Base-by-base conservation (phyloP, 2,797 vertebrate species). In the Rhabdomys pumilio region DNA sequence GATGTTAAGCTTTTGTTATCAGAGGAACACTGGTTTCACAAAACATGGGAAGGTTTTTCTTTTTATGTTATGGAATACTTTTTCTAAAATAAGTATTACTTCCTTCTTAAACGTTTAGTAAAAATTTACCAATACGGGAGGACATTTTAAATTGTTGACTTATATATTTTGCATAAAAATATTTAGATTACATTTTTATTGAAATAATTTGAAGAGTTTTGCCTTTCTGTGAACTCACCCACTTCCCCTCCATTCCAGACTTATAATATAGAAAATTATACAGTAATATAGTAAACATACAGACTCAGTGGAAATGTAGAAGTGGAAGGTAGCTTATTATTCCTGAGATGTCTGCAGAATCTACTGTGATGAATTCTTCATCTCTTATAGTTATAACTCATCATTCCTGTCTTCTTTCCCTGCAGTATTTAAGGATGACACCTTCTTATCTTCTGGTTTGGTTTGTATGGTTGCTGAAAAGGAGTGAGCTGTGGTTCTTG, bases 261-360 rank as follows among this genome's bases (percentile, higher is more conserved):
- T n/a, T 69, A n/a, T 69, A 34, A 63, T 63, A 34, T n/a, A 69
- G 67, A 19, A 69, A 19, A n/a, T 69, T 69, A n/a, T 69, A 63
- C 61, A 63, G 26, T 29, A 63, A 63, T 63, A 63, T 29, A 63
- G 61, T 69, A 69, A 69, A n/a, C 6, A 69, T n/a, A 19, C 15
- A 19, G 34, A 69, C 19, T n/a, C n/a, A n/a, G 34, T 69, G 75
- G 63, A 90, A 95, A 94, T 65, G 31, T 34, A 93, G 75, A 84
- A 75, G 13, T 12, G 57, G 50, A 61, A 82, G 59, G 67, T 17
- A n/a, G 17, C 17, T 81, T 76, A 38, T 79, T 80, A 67, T 55
- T 90, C 2, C 53, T 59, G 73, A 41, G 59, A 53, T n/a, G 19
- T 85, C 47, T 90, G 34, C n/a, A 65, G 15, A 19, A 63, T 63